Evolutionary conservation across 2,797 vertebrate species (phyloP), one percentile per base, ranked within the genome.

Genomic region (Ceryle rudis): DNA sequence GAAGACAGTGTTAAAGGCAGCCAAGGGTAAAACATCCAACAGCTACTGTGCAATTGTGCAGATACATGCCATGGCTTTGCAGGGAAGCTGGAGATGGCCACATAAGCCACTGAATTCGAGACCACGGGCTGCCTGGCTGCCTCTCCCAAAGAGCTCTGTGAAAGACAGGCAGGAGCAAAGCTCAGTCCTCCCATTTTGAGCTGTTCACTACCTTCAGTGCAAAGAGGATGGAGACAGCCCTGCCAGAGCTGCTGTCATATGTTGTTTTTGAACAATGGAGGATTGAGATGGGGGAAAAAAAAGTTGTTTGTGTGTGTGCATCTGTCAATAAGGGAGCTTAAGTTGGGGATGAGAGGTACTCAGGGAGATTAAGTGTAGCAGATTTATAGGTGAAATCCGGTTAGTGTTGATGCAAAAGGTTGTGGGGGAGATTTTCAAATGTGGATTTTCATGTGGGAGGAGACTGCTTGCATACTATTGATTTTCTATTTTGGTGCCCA

Each of bases 381-480:
- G 90, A 97, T 96, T 96, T 93, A 86, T 96, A 89, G 86, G 93
- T 96, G 94, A 94, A 96, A 95, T 96, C 95, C 96, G 91, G 96
- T 96, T 95, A 95, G 49, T 67, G 86, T 90, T 93, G 88, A 96
- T 95, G 93, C 74, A 87, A 89, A 93, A 94, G 49, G 67, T 87
- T 93, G 90, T n/a, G 81, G 88, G 90, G 81, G 90, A 90, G 88
- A 74, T 90, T 93, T 97, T 93, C 65, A 86, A 74, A n/a, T n/a
- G n/a, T n/a, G n/a, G n/a, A n/a, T n/a, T n/a, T n/a, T n/a, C 51
- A 1, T 54, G 92, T 92, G 61, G 94, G 93, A 93, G 80, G 77
- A 75, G 25, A 70, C 87, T 67, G 86, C 88, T 92, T 86, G 83
- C 64, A 80, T 64, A 89, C 47, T 87, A 87, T 69, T 69, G 86